Base-by-base conservation (phyloP, 2,888 invertebrate genomes). In the Busseola fusca region DNA sequence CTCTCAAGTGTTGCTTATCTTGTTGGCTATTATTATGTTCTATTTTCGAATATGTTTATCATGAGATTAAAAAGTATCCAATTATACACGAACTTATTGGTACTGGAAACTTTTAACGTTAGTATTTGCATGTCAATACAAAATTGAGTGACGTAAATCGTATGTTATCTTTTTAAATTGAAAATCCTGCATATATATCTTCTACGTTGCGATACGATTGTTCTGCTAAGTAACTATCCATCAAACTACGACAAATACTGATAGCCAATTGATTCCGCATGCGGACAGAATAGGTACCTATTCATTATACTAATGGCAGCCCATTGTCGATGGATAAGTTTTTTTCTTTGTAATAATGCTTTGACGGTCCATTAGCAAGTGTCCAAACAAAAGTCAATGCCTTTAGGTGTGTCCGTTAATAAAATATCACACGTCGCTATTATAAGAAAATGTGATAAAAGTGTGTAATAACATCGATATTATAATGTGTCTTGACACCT, bases 291-390 rank as follows among this genome's bases (percentile, higher is more conserved):
- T 89, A 82, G 80, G 82, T 86, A 82, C 82, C 83, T 80, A 89
- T 92, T 92, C 88, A 91, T 90, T 90, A 88, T 84, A 84, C 87
- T 92, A 92, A 92, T 92, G 91, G 90, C 83, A 84, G 86, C 83
- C 90, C 89, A 88, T 88, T 89, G 90, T 91, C 82, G 83, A 86
- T 76, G 82, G 83, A 85, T 86, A 87, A 78, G 77, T 81, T 83
- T 82, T 86, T 84, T 83, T 82, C 69, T 75, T 78, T 67, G 82
- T 80, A 83, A 83, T 83, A 84, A 78, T 80, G 82, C 81, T 82
- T 83, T 81, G 83, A 74, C 71, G 80, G 82, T 88, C 89, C 91
- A 91, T 91, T 91, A 91, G 87, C 87, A 84, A 87, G 84, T 89
- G 88, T 87, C 88, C 87, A 89, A 89, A 88, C 84, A 87, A 80